phyloP scores from a whole-genome alignment of 2,797 vertebrate species.

The Botia kubotai region DNA sequence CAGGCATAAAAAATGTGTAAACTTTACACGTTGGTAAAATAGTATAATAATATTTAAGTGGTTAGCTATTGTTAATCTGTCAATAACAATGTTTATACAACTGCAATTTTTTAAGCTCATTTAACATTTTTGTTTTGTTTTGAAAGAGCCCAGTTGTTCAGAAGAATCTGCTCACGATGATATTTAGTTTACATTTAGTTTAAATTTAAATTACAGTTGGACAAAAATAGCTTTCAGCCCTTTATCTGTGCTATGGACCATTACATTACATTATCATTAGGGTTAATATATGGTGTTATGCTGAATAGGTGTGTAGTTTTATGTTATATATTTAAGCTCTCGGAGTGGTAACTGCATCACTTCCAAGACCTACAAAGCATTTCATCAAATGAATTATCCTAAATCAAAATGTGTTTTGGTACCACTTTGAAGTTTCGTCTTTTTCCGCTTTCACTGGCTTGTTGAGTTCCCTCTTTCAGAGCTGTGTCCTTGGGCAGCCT shows the following conservation, averaged over 20 bases:
- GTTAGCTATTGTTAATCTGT: not conserved
- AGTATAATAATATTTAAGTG: not conserved
- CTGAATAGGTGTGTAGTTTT: slow-evolving; percentile 27
- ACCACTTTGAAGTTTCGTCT: slow-evolving; percentile 80
- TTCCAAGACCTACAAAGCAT: slow-evolving; percentile 54
- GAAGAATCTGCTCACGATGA: not conserved
- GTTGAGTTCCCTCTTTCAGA: slow-evolving; percentile 71
- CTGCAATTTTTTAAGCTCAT: not conserved
- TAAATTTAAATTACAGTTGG: slow-evolving; percentile 1
- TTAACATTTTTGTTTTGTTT: not conserved
- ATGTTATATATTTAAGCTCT: slow-evolving; percentile 23
- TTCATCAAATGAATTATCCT: slow-evolving; percentile 56
- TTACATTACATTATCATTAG: slow-evolving; percentile 37
- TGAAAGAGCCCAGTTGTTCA: not conserved
- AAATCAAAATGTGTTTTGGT: slow-evolving; percentile 64
- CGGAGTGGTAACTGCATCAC: slow-evolving; percentile 35
- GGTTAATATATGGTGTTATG: slow-evolving; percentile 27
- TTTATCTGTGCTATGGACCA: slow-evolving; percentile 37
- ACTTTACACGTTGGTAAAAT: not conserved
- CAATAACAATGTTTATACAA: not conserved
- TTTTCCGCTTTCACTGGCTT: slow-evolving; percentile 78
- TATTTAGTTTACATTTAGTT: slow-evolving; percentile 13
- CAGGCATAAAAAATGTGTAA: not conserved
- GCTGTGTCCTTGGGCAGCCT: slow-evolving; percentile 81
- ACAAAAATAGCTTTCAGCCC: slow-evolving; percentile 8